These are phyloP conservation scores for Thaleichthys pacificus DNA, from an alignment of 2,797 vertebrate genomes.

Conservation along the genomic window DNA sequence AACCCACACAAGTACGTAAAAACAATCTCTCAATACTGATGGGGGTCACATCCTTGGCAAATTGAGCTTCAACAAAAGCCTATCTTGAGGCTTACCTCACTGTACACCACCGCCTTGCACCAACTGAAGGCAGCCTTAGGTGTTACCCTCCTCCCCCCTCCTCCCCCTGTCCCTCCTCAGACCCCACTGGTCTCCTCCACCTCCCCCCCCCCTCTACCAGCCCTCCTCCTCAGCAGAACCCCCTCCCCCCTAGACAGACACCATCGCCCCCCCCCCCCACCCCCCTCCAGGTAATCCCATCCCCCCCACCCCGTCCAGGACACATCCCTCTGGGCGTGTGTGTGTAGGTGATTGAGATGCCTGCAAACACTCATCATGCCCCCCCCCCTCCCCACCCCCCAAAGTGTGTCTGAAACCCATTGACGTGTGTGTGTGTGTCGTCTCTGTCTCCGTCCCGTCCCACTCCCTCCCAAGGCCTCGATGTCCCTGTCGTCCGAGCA, in stretches of 20 bases:
- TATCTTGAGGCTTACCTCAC: background rate
- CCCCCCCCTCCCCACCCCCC: background rate
- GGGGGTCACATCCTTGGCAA: too few relatives aligned
- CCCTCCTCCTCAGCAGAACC: slow-evolving; percentile 81
- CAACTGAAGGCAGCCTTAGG: background rate
- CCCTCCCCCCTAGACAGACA: slow-evolving; percentile 73
- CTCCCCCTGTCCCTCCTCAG: slow-evolving; percentile 47
- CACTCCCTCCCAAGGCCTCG: slow-evolving; percentile 75
- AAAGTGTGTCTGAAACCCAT: slow-evolving; percentile 11
- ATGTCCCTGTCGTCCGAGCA: slow-evolving; percentile 90
- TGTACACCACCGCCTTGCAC: too few relatives aligned
- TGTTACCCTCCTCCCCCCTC: background rate
- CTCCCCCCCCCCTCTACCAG: slow-evolving; percentile 80
- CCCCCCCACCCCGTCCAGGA: background rate
- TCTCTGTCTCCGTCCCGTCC: slow-evolving; percentile 30
- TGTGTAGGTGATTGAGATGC: slow-evolving; percentile 14
- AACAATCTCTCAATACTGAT: background rate
- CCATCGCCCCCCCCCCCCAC: slow-evolving; percentile 75
- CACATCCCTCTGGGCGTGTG: background rate
- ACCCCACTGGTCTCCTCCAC: slow-evolving; percentile 81
- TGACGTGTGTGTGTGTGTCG: slow-evolving; percentile 14
- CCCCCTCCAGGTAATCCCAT: slow-evolving; percentile 78
- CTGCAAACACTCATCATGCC: slow-evolving; percentile 9
- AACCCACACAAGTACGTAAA: slow-evolving; percentile 86
- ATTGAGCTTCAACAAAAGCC: background rate